Conservation (phyloP, 2,113 vertebrate species). For the Apteryx owenii region DNA sequence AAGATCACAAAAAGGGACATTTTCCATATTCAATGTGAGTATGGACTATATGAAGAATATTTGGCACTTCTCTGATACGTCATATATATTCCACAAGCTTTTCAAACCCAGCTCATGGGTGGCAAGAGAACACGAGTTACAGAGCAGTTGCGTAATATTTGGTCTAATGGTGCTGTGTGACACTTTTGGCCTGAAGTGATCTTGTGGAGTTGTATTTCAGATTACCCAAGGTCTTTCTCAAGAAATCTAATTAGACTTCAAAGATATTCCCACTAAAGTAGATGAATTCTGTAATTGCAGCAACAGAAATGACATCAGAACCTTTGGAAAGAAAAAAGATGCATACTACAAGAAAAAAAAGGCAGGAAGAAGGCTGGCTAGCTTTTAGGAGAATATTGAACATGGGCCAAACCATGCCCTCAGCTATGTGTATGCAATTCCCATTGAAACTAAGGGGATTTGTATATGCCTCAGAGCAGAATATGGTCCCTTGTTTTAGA, state of each 20-base stretch:
- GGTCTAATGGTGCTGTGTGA: background rate
- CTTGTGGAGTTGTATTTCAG: conserved; percentile 5
- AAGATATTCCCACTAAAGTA: conserved; percentile 28
- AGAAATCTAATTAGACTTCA: conserved; percentile 58
- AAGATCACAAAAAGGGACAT: background rate
- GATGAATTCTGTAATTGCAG: conserved; percentile 2
- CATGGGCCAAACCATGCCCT: conserved; percentile 27
- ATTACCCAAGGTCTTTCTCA: conserved; percentile 29
- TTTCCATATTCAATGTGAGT: conserved; percentile 5
- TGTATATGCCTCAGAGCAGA: background rate
- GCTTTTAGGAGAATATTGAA: background rate
- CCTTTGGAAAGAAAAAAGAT: conserved; percentile 27
- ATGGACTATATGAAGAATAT: background rate
- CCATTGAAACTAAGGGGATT: background rate
- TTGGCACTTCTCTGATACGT: conserved; percentile 3
- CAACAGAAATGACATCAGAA: conserved; percentile 30
- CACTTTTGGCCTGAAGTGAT: background rate
- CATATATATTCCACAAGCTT: conserved; percentile 4
- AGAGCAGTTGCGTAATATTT: conserved; percentile 35
- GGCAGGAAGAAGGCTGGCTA: background rate
- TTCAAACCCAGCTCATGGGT: background rate
- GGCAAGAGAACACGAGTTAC: conserved; percentile 1
- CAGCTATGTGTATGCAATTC: conserved; percentile 6
- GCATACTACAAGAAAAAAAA: background rate
- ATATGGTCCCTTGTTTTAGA: background rate